A percentile compares a stretch with the other conserved stretches of the same genome.
phyloP scores from a whole-genome alignment of 2,797 vertebrate genomes.

The Sciurus carolinensis region DNA sequence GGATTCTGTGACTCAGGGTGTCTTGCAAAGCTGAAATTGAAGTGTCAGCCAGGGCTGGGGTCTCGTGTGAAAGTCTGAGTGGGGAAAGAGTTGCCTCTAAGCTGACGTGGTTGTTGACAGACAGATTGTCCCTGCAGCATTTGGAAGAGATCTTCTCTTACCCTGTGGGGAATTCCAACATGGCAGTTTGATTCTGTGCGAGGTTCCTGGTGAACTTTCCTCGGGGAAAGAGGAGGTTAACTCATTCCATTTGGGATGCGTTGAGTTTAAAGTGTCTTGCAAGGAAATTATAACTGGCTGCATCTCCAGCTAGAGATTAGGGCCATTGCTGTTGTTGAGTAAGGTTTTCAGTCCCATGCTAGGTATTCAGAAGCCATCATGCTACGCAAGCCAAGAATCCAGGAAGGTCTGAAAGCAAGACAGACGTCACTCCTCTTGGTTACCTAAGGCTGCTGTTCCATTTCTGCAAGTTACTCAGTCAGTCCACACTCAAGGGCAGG shows the following conservation, averaged over 20 bases:
- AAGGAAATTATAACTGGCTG: neutral
- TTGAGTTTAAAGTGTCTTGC: neutral
- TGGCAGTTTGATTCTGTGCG: accelerated
- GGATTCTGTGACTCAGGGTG: neutral
- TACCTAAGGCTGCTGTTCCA: accelerated
- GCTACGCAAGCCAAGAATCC: too few species aligned
- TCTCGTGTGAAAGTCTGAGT: neutral
- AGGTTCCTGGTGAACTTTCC: too few species aligned
- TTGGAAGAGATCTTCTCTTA: neutral
- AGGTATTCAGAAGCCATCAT: too few species aligned
- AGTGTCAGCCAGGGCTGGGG: accelerated
- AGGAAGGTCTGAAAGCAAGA: neutral
- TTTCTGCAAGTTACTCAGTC: too few species aligned
- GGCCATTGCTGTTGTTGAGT: neutral
- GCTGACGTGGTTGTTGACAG: accelerated
- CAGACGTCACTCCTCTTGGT: accelerated
- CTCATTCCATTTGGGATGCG: neutral
- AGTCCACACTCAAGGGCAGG: too few species aligned
- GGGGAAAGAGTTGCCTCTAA: too few species aligned
- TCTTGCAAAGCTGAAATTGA: accelerated
- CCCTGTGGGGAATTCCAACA: accelerated
- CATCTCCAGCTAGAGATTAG: accelerated
- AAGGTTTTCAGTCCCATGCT: too few species aligned
- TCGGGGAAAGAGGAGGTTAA: neutral
- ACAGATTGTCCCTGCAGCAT: neutral